phyloP scores from a whole-genome alignment of 2,797 vertebrate species.

The Rhabdomys pumilio region DNA sequence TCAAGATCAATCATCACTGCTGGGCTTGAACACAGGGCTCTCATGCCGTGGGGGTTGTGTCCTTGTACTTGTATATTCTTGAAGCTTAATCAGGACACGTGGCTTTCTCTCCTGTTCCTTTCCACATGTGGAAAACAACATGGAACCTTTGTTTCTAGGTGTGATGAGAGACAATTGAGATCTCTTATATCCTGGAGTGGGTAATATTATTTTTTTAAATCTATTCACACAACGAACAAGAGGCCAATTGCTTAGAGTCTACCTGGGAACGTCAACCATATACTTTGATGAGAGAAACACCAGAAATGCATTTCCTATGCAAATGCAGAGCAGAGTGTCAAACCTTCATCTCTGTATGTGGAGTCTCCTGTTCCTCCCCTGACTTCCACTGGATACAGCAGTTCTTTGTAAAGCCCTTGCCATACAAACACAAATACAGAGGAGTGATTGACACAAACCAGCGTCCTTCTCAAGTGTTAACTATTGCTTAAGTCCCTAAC shows the following conservation, averaged over 20 bases:
- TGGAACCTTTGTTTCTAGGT: slow-evolving; percentile 27
- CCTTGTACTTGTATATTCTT: slow-evolving; percentile 10
- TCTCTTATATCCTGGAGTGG: slow-evolving; percentile 29
- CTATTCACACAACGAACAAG: slow-evolving; percentile 15
- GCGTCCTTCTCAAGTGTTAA: slow-evolving; percentile 53
- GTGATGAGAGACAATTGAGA: slow-evolving; percentile 2
- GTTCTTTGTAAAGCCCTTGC: slow-evolving; percentile 34
- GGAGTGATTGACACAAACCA: background rate
- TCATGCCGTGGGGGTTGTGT: background rate
- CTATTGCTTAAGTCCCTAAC: slow-evolving; percentile 54
- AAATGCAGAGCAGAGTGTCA: background rate
- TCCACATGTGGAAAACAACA: background rate
- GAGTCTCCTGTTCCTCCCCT: background rate
- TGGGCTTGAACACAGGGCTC: background rate
- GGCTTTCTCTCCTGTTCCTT: background rate
- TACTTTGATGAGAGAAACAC: slow-evolving; percentile 9
- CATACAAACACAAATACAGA: background rate
- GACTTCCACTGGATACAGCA: background rate
- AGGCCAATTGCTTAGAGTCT: slow-evolving; percentile 1
- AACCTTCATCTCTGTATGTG: background rate
- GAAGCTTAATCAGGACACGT: slow-evolving; percentile 18
- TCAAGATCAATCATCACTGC: background rate
- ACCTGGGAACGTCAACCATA: background rate
- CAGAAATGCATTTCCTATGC: background rate
- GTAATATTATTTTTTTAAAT: background rate